Percentiles rank a stretch among this genome's conserved stretches.
Conservation (phyloP, 2,888 invertebrate genomes). For the Brachyptera risi region DNA sequence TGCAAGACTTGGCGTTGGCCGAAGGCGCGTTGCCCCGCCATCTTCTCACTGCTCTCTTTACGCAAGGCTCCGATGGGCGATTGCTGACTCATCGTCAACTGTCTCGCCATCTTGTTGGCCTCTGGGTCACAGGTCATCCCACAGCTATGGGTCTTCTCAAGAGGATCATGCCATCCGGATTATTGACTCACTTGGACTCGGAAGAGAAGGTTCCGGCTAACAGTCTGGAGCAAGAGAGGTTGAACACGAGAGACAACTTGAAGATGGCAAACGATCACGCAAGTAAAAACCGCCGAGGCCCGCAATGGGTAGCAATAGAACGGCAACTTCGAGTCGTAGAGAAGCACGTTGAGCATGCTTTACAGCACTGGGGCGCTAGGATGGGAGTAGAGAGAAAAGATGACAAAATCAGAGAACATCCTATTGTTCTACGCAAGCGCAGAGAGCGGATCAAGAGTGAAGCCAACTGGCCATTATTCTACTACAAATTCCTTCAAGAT, state of each 20-base stretch:
- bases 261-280: constrained; percentile 85
- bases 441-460: constrained; percentile 82
- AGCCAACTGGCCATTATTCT: constrained; percentile 91
- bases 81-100: constrained; percentile 85
- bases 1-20: constrained; percentile 93
- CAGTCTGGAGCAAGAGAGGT: constrained; percentile 63
- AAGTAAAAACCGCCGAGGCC: constrained; percentile 60
- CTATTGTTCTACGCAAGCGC: constrained; percentile 86
- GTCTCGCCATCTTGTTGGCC: constrained; percentile 87
- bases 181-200: constrained; percentile 85
- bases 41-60: constrained; percentile 84
- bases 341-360: constrained; percentile 71
- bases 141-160: constrained; percentile 82
- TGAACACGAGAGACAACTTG: constrained; percentile 87
- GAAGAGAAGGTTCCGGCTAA: constrained; percentile 75
- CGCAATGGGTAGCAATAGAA: constrained; percentile 68
- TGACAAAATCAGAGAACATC: constrained; percentile 64
- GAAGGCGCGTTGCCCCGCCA: constrained; percentile 96
- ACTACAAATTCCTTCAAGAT: constrained; percentile 90
- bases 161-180: constrained; percentile 67
- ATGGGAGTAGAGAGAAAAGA: constrained; percentile 54
- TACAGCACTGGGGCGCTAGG: constrained; percentile 68
- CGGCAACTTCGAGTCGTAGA: constrained; percentile 72
- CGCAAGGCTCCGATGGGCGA: constrained; percentile 72
- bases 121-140: constrained; percentile 95